Conservation (phyloP, 2,888 invertebrate species). For the Antheraea yamamai region DNA sequence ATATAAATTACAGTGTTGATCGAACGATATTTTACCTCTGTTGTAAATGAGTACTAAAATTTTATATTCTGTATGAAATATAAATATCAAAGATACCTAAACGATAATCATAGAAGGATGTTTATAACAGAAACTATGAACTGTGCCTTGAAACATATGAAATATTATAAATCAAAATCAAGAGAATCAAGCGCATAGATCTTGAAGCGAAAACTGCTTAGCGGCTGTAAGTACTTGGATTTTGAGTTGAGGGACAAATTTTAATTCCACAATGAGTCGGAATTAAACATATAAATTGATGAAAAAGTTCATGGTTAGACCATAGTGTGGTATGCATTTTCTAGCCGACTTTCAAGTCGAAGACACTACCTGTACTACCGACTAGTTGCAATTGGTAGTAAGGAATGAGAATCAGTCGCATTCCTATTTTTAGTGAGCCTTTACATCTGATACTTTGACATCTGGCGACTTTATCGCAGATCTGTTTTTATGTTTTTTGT, state of each 20-base stretch:
- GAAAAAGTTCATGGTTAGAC: background rate
- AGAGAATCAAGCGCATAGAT: background rate
- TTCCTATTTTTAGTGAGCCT: background rate
- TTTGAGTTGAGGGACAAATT: background rate
- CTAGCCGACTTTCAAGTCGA: background rate
- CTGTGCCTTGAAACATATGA: background rate
- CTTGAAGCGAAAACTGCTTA: background rate
- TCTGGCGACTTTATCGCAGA: too few relatives aligned
- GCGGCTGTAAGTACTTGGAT: background rate
- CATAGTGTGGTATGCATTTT: background rate
- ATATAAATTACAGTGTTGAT: conserved; percentile 27
- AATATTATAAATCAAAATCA: too few relatives aligned
- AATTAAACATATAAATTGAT: background rate
- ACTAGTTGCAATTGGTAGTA: background rate
- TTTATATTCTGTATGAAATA: background rate
- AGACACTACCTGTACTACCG: background rate
- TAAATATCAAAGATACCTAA: background rate
- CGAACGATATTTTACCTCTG: background rate
- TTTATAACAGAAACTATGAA: background rate
- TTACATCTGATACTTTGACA: too few relatives aligned
- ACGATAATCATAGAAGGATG: background rate
- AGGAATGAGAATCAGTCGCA: background rate
- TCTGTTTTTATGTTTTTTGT: too few relatives aligned
- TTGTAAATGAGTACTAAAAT: background rate
- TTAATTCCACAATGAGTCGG: background rate